These are phyloP conservation scores for Lamprotornis superbus DNA, from an alignment of 2,113 vertebrate genomes.

Conservation along the genomic window DNA sequence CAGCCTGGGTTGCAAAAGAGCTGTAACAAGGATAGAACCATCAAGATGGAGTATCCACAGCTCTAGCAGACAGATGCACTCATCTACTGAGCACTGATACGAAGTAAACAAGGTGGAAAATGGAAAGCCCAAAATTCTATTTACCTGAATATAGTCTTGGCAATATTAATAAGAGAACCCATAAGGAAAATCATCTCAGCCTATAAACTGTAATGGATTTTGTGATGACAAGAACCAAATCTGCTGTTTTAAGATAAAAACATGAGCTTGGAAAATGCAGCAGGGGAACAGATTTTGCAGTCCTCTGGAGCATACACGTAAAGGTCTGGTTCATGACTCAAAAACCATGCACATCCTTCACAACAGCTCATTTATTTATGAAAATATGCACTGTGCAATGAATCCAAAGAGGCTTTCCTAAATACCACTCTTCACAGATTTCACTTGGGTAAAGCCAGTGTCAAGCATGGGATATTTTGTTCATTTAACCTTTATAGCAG, in stretches of 20 bases:
- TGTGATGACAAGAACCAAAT: not conserved
- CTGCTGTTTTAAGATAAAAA: not conserved
- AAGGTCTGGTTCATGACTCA: not conserved
- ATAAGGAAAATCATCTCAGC: not conserved
- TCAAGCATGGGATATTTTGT: not conserved
- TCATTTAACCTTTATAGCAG: not conserved
- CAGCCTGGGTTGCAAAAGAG: not conserved
- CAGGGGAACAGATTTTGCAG: not conserved
- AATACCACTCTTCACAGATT: not conserved
- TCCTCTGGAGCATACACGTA: not conserved
- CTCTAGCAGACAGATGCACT: not conserved
- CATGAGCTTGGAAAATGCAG: not conserved
- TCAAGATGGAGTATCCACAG: not conserved
- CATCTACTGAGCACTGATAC: not conserved
- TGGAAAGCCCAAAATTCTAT: not conserved
- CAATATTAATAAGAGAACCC: not conserved
- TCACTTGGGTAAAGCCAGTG: not conserved
- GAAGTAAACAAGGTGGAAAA: not conserved
- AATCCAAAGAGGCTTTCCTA: not conserved
- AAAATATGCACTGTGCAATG: not conserved
- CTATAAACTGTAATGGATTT: not conserved
- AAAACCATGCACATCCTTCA: not conserved
- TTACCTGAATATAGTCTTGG: not conserved
- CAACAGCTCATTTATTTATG: not conserved
- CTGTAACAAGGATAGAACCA: not conserved